Evolutionary conservation across 2,888 invertebrate genomes (phyloP), one percentile per base, ranked within the genome.

Genomic region (Agrilus cyanescens): DNA sequence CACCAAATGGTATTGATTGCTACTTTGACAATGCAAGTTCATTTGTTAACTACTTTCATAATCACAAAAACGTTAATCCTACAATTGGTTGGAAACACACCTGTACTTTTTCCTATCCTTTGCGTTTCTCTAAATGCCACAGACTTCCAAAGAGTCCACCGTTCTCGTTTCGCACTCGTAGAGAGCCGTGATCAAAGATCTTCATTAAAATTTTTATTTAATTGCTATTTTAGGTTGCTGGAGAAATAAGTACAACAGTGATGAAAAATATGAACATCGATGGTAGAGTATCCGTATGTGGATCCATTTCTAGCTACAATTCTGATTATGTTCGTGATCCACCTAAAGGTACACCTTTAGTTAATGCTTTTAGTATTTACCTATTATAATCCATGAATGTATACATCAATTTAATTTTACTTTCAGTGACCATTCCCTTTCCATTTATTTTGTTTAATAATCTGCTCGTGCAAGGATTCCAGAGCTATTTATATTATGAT

Each of bases 11-110:
- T 2, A 64, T 85, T 0, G 82, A 85, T 57, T 79, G 81, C 55
- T 85, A 80, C 56, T 85, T 84, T 57, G 85, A 85, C 58, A 85
- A 84, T 61, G 85, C 85, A 66, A 61, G 74, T 25, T 33, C 13
- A 32, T 7, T 29, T 13, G 12, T 7, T 13, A 12, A 6, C 15
- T 30, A 14, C 35, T 33, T 12, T 13, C n/a, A n/a, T n/a, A n/a
- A n/a, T n/a, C n/a, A n/a, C n/a, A n/a, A n/a, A n/a, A n/a, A n/a
- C n/a, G n/a, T n/a, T n/a, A n/a, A n/a, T n/a, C n/a, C n/a, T n/a
- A n/a, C n/a, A n/a, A n/a, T n/a, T n/a, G n/a, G n/a, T n/a, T n/a
- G n/a, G n/a, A n/a, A n/a, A n/a, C n/a, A n/a, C n/a, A n/a, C n/a
- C n/a, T n/a, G n/a, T n/a, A n/a, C n/a, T n/a, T n/a, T n/a, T n/a